A percentile compares a stretch with the other conserved stretches of the same genome.
These are phyloP conservation scores for Allacma fusca DNA, from an alignment of 2,888 invertebrate species.

Conservation along the genomic window DNA sequence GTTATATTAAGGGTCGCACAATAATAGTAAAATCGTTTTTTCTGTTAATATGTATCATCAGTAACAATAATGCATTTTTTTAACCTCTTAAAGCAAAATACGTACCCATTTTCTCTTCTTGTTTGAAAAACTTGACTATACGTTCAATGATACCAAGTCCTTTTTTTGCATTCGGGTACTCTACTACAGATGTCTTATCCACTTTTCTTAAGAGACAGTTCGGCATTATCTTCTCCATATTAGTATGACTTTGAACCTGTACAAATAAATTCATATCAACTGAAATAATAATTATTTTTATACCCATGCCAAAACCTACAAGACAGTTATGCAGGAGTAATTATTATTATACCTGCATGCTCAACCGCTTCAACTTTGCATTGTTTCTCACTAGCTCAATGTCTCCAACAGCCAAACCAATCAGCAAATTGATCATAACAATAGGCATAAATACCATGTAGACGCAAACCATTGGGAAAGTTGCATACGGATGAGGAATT, in stretches of 20 bases:
- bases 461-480: constrained; percentile 11
- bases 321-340: too few relatives aligned
- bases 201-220: constrained; percentile 22
- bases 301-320: too few relatives aligned
- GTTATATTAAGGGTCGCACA: constrained; percentile 1
- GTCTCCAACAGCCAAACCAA: constrained; percentile 33
- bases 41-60: not conserved
- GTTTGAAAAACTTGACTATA: constrained; percentile 14
- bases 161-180: constrained; percentile 28
- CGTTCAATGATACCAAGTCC: not conserved
- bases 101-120: not conserved
- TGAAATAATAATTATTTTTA: too few relatives aligned
- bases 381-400: constrained; percentile 27
- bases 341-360: constrained; percentile 39
- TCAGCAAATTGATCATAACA: constrained; percentile 32
- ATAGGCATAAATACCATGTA: constrained; percentile 36
- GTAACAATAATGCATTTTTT: not conserved
- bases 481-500: constrained; percentile 30
- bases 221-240: constrained; percentile 22
- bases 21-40: too few relatives aligned
- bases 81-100: too few relatives aligned
- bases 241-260: constrained; percentile 36
- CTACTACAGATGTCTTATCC: constrained; percentile 18
- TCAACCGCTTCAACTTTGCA: constrained; percentile 31
- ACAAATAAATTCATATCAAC: too few relatives aligned